phyloP scores from a whole-genome alignment of 2,113 vertebrate genomes.

The Alethe castanea region DNA sequence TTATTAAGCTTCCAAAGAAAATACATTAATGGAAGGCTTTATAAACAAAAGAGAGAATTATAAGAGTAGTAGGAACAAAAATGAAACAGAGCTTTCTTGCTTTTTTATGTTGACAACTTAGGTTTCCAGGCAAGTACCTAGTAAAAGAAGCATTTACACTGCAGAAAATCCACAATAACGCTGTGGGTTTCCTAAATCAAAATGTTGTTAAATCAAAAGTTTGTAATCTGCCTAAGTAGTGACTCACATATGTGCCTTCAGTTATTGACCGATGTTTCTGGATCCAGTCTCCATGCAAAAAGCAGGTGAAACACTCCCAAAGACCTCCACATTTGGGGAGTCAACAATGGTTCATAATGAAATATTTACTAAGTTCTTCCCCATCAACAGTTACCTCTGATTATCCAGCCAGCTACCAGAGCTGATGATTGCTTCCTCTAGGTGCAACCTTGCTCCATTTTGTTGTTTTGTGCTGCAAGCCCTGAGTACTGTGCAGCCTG shows the following conservation, averaged over 20 bases:
- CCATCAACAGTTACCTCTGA: neutral
- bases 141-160: neutral
- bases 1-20: neutral
- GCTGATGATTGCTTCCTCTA: neutral
- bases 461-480: neutral
- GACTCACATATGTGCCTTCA: neutral
- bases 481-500: neutral
- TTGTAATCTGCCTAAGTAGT: neutral
- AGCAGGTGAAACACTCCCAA: neutral
- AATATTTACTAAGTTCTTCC: neutral
- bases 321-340: rapidly evolving
- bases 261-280: neutral
- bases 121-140: neutral
- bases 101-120: neutral
- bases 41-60: neutral
- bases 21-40: neutral
- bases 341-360: neutral
- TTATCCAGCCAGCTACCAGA: neutral
- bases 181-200: neutral
- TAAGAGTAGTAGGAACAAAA: neutral
- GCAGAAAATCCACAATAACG: neutral
- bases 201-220: neutral
- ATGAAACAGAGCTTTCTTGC: neutral
- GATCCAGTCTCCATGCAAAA: neutral
- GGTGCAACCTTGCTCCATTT: neutral